Conservation (phyloP, 2,888 invertebrate genomes). For the Orchesella flavescens region DNA sequence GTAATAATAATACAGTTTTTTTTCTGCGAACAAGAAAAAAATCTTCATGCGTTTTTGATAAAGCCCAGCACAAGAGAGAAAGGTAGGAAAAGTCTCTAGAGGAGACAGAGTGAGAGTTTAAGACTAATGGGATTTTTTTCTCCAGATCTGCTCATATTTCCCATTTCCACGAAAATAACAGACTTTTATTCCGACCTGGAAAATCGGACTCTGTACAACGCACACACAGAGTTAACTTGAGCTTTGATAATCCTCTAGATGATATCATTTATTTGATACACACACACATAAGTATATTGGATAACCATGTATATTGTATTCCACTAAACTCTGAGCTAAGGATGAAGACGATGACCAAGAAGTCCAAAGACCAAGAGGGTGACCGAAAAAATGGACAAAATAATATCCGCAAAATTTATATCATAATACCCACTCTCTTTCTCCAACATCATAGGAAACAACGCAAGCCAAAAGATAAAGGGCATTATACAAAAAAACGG, state of each 20-base stretch:
- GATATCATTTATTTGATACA: slow-evolving; percentile 11
- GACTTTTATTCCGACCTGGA: not conserved
- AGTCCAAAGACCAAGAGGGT: not conserved
- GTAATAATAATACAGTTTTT: not conserved
- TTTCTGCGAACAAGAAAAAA: not conserved
- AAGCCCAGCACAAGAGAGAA: not conserved
- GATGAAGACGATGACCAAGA: not conserved
- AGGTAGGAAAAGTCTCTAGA: not conserved
- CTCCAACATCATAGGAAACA: not conserved
- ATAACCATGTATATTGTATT: no score
- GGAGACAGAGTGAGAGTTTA: slow-evolving; percentile 15
- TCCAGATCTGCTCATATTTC: not conserved
- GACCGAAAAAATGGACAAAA: slow-evolving; percentile 8
- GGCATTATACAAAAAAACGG: no score
- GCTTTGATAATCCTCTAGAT: slow-evolving; percentile 38
- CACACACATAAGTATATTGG: no score
- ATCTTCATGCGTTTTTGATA: not conserved
- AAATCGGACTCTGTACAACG: not conserved
- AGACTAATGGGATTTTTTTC: slow-evolving; percentile 44
- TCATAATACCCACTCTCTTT: not conserved
- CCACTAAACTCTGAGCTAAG: no score
- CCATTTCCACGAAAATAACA: slow-evolving; percentile 2
- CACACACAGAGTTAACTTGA: slow-evolving; percentile 12
- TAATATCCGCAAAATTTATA: not conserved
- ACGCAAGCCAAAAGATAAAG: not conserved